Base-by-base conservation (phyloP, 2,113 vertebrate species). In the Macaca mulatta region DNA sequence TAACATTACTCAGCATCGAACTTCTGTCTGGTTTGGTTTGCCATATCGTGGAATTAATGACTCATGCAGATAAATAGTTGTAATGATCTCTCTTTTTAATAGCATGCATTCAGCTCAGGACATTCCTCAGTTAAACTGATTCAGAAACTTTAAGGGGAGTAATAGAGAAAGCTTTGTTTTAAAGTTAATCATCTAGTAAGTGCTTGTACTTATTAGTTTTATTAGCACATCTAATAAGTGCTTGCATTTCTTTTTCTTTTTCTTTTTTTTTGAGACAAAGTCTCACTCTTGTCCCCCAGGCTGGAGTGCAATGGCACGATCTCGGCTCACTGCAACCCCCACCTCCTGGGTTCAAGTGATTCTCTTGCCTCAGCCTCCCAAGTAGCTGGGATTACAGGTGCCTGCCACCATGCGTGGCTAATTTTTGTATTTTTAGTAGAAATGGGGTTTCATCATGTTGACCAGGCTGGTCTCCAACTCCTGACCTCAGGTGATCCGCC, bases 181-280 rank as follows among this genome's bases (percentile, higher is more conserved):
- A 84, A 93, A 81, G 30, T 67, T 98, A 85, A 43, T 98, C 48
- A 94, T 96, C 64, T 90, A 93, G 67, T 78, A 97, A 93, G 43
- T 85, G 35, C 64, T 69, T 82, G 18, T 59, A 72, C 52, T 52
- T 52, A 52, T 52, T 52, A 52, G 52, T 52, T 52, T 52, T 18
- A 52, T 6, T 52, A 52, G 52, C 70, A 93, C 89, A 94, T 96
- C 61, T 90, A 93, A 69, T 70, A 96, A 94, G 40, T 80, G 32
- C 32, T n/a, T 82, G 16, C 69, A 72, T 86, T 97, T 85, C 50
- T 92, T 78, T 52, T 52, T 55, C 5, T 55, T 55, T 55, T 7
- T 55, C 18, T 55, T 55, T 55, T 55, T 55, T 55, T 55, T 55
- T 55, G 52, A 55, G 52, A 55, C 18, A 20, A 55, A 55, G 18